These are phyloP conservation scores for Mormyrus lacerda DNA, from an alignment of 2,113 vertebrate genomes.

Conservation along the genomic window DNA sequence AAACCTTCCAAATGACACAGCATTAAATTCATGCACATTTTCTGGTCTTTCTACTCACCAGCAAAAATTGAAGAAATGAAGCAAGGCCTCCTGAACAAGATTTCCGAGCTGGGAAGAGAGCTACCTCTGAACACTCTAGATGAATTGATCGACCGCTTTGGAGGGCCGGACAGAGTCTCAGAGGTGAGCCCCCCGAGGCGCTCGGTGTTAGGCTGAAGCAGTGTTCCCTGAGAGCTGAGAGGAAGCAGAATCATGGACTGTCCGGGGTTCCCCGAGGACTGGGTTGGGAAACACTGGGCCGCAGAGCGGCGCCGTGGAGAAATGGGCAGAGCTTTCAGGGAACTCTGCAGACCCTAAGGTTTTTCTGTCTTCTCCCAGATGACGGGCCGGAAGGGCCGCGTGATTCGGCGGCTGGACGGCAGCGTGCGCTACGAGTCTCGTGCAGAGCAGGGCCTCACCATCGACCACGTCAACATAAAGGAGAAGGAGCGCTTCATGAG, in stretches of 20 bases:
- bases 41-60: conserved; percentile 32
- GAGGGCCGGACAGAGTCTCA: conserved; percentile 84
- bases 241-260: too few species aligned
- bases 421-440: conserved; percentile 82
- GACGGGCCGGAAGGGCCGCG: conserved; percentile 89
- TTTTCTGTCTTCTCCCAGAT: conserved; percentile 60
- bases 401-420: conserved; percentile 73
- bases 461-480: conserved; percentile 93
- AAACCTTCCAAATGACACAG: neutral
- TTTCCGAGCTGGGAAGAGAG: conserved; percentile 78
- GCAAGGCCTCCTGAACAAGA: conserved; percentile 78
- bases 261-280: too few species aligned
- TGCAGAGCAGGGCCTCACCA: conserved; percentile 86
- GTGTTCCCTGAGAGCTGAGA: too few species aligned
- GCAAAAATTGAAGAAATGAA: conserved; percentile 80
- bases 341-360: neutral
- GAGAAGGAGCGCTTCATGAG: conserved; percentile 96
- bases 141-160: conserved; percentile 85
- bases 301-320: neutral
- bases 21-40: neutral
- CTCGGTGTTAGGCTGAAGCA: neutral
- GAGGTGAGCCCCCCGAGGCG: conserved; percentile 63
- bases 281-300: neutral
- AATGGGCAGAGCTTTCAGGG: neutral
- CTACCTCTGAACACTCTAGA: conserved; percentile 96